Evolutionary conservation across 1,140 invertebrate species (phyloP), one percentile per base, ranked within the genome.

Genomic region (Onthophagus taurus): DNA sequence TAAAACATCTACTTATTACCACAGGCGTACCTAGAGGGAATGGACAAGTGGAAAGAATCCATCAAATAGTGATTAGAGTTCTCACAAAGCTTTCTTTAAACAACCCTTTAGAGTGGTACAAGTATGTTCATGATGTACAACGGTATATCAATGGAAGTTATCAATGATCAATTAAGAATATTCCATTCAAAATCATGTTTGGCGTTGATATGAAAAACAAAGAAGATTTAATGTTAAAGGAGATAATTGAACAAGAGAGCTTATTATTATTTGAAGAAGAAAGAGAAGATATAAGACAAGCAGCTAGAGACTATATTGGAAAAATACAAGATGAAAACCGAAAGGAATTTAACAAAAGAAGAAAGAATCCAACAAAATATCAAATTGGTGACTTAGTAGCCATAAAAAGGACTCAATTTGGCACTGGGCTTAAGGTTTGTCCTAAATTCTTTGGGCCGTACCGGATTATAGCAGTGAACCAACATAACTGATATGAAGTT

Each of bases 251-350:
- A 4, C 26, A 43, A 12, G 18, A 19, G 4, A 11, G 31, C 6
- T 4, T 45, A 54, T 9, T 16, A 4, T 50, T 50, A 29, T 7
- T n/a, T 18, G 31, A 44, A 18, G n/a, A 6, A 8, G 35, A 45
- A 26, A 14, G 44, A 26, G 17, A 37, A 17, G 14, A 5, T n/a
- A 37, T 45, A 11, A 24, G 34, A 30, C 4, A 14, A 16, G 23
- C 24, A 20, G 35, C 44, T 4, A 7, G 4, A 7, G 14, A 45
- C 9, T 24, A 38, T n/a, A 45, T 38, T 5, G 12, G 30, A 8
- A 45, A 55, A 33, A 41, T 55, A 6, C 60, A 64, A 13, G 61
- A n/a, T n/a, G n/a, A n/a, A n/a, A n/a, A n/a, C n/a, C n/a, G n/a
- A n/a, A n/a, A n/a, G n/a, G n/a, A n/a, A n/a, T n/a, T n/a, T n/a